phyloP scores from a whole-genome alignment of 1,140 invertebrate species.

The Lerema accius region DNA sequence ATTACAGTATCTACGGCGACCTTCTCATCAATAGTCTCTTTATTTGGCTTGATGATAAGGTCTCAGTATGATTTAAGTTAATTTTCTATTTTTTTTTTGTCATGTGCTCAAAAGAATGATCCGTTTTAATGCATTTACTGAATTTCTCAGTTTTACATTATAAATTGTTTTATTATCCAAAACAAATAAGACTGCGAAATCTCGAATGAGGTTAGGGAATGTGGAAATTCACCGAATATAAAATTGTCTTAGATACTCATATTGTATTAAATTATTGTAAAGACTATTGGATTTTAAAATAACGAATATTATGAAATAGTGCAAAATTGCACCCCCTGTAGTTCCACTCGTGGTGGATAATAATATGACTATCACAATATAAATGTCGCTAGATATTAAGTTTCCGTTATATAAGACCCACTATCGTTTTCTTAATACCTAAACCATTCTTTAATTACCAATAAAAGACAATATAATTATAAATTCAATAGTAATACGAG shows the following conservation, averaged over 20 bases:
- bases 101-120: conserved; percentile 38
- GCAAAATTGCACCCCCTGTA: conserved; percentile 40
- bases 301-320: conserved; percentile 40
- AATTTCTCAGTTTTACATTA: conserved; percentile 17
- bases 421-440: conserved; percentile 38
- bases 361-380: conserved; percentile 40
- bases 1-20: not conserved
- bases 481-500: conserved; percentile 31
- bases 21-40: not conserved
- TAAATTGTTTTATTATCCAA: conserved; percentile 34
- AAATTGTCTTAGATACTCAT: conserved; percentile 25
- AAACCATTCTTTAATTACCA: conserved; percentile 49
- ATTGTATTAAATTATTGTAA: conserved; percentile 25
- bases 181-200: conserved; percentile 50
- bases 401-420: conserved; percentile 52
- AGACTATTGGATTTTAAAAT: conserved; percentile 33
- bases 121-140: not conserved
- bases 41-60: not conserved
- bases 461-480: conserved; percentile 59
- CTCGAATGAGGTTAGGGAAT: conserved; percentile 42
- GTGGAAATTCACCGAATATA: conserved; percentile 22
- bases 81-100: conserved; percentile 24
- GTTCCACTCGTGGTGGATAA: conserved; percentile 39
- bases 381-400: conserved; percentile 46
- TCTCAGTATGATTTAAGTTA: not conserved